Evolutionary conservation across 2,113 vertebrate genomes (phyloP).

Genomic region (Eretmochelys imbricata): DNA sequence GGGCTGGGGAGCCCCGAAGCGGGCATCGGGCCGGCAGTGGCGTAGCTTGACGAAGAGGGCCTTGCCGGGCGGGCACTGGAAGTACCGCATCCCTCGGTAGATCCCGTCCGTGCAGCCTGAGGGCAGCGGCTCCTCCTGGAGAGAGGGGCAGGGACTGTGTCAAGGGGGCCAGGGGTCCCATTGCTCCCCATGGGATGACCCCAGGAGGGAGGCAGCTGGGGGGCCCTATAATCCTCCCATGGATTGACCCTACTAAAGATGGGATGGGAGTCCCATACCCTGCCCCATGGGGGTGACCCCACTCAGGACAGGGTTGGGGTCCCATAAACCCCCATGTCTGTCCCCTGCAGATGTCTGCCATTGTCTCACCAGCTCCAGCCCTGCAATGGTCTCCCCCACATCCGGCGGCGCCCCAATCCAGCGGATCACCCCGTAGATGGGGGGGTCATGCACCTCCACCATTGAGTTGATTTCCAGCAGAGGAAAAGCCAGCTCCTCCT

Average conservation of each 20-base stretch:
- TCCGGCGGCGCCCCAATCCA: constrained; percentile 83
- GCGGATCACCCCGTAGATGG: constrained; percentile 84
- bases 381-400: constrained; percentile 76
- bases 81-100: constrained; percentile 81
- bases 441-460: constrained; percentile 86
- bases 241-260: not conserved
- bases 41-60: constrained; percentile 84
- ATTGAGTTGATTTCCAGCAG: constrained; percentile 83
- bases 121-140: constrained; percentile 82
- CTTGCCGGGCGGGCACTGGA: constrained; percentile 83
- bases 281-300: not conserved
- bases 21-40: constrained; percentile 84
- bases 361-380: constrained; percentile 74
- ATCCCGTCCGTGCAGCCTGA: constrained; percentile 82
- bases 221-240: too few relatives aligned
- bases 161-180: not conserved
- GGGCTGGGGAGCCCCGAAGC: constrained; percentile 79
- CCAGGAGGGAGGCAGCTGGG: too few relatives aligned
- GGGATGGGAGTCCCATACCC: not conserved
- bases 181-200: not conserved
- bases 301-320: too few relatives aligned
- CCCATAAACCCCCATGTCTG: too few relatives aligned
- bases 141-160: not conserved
- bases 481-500: not conserved
- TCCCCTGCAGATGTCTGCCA: not conserved